These are phyloP conservation scores for Eupithecia vulgata DNA, from an alignment of 2,888 invertebrate genomes.

Conservation along the genomic window DNA sequence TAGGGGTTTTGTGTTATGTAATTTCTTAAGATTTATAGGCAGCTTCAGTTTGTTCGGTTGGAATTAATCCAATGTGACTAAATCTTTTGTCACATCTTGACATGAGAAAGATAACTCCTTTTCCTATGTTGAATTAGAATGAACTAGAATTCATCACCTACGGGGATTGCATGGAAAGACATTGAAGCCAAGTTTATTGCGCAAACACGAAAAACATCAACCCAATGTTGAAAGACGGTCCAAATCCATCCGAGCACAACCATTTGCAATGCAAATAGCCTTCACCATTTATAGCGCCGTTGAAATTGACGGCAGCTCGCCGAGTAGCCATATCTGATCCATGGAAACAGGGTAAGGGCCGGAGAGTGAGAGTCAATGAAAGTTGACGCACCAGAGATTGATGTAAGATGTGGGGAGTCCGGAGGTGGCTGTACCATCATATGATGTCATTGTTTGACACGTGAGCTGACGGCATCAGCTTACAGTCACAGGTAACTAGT, in stretches of 20 bases:
- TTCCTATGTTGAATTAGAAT: background rate
- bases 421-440: slow-evolving; percentile 9
- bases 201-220: background rate
- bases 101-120: background rate
- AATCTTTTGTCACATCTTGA: background rate
- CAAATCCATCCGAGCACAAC: slow-evolving; percentile 21
- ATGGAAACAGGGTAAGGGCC: slow-evolving; percentile 55
- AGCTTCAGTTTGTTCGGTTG: background rate
- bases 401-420: slow-evolving; percentile 15
- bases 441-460: background rate
- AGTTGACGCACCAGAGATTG: slow-evolving; percentile 45
- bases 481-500: background rate
- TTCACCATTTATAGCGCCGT: slow-evolving; percentile 43
- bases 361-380: slow-evolving; percentile 51
- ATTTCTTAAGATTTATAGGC: background rate
- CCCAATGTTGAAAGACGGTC: background rate
- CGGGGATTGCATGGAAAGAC: background rate
- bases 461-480: background rate
- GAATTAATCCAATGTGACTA: background rate
- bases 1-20: slow-evolving; percentile 10
- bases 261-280: slow-evolving; percentile 44
- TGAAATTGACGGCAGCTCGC: slow-evolving; percentile 49
- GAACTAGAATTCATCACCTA: background rate
- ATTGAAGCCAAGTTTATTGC: background rate
- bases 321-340: slow-evolving; percentile 63